Percentiles rank a stretch among this genome's conserved stretches.
phyloP scores from a whole-genome alignment of 2,113 vertebrate species.

The Alosa alosa region DNA sequence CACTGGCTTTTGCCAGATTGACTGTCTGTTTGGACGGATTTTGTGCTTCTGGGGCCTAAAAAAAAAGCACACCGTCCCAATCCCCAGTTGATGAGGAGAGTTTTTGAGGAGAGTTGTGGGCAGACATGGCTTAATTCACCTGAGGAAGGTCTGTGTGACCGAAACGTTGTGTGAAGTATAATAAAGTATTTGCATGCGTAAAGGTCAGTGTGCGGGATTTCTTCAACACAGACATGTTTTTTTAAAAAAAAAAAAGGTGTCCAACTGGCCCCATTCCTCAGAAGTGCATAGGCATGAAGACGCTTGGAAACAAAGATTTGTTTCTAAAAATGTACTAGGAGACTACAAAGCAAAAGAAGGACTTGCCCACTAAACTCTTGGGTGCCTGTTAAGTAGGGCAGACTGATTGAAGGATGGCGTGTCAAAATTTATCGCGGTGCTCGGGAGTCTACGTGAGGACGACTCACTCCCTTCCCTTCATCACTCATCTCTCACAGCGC shows the following conservation, averaged over 20 bases:
- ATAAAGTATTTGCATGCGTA: no score
- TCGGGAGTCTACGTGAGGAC: not conserved
- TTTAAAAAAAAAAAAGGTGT: not conserved
- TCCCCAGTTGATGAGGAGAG: constrained; percentile 22
- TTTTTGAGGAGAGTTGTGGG: not conserved
- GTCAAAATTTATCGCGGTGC: not conserved
- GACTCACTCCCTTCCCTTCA: not conserved
- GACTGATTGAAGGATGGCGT: not conserved
- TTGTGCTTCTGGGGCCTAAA: constrained; percentile 55
- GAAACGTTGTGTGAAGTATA: no score
- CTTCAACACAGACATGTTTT: no score
- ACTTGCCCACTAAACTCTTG: not conserved
- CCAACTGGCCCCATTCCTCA: not conserved
- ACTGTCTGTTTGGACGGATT: constrained; percentile 43
- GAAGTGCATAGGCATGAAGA: not conserved
- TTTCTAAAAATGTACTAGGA: not conserved
- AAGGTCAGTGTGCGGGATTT: no score
- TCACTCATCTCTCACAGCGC: not conserved
- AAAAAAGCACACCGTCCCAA: constrained; percentile 45
- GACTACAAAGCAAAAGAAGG: not conserved
- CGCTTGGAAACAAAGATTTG: not conserved
- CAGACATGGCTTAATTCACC: not conserved
- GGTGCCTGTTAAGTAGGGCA: constrained; percentile 5
- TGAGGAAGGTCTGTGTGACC: no score
- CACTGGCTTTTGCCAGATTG: constrained; percentile 55